Percentiles rank a stretch among this genome's conserved stretches.
Conservation (phyloP, 2,797 vertebrate genomes). For the Halcyon chelicuti region DNA sequence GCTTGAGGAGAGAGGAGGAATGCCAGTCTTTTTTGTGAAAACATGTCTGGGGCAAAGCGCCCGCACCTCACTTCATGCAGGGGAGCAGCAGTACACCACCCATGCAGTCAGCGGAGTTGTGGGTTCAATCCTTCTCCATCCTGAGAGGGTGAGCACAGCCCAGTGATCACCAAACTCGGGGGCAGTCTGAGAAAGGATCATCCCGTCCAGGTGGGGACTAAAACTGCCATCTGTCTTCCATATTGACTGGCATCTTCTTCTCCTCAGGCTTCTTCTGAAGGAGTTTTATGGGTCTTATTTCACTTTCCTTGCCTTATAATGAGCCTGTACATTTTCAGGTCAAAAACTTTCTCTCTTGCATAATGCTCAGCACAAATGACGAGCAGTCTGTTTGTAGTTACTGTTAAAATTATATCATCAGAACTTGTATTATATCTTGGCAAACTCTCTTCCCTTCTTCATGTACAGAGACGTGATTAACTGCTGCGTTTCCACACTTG, state of each 20-base stretch:
- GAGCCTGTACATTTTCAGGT: constrained; percentile 38
- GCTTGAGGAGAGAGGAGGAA: constrained; percentile 45
- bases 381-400: constrained; percentile 40
- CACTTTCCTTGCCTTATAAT: constrained; percentile 17
- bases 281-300: background rate
- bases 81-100: background rate
- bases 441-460: constrained; percentile 5
- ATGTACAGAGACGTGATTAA: constrained; percentile 40
- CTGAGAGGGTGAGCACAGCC: background rate
- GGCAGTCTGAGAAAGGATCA: background rate
- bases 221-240: constrained; percentile 6
- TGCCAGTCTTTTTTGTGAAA: constrained; percentile 38
- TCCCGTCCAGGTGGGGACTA: background rate
- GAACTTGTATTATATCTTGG: constrained; percentile 27
- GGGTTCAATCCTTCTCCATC: background rate
- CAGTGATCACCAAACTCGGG: accelerated
- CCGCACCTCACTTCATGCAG: background rate
- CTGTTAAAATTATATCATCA: constrained; percentile 47
- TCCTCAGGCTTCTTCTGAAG: background rate
- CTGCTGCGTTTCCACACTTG: constrained; percentile 25
- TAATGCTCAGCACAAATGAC: constrained; percentile 4
- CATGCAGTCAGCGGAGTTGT: background rate
- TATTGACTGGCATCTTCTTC: background rate
- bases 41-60: background rate
- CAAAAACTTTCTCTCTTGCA: constrained; percentile 47